Percentiles rank a stretch among this genome's conserved stretches.
phyloP scores from a whole-genome alignment of 1,140 invertebrate species.

The Tenebrio molitor region DNA sequence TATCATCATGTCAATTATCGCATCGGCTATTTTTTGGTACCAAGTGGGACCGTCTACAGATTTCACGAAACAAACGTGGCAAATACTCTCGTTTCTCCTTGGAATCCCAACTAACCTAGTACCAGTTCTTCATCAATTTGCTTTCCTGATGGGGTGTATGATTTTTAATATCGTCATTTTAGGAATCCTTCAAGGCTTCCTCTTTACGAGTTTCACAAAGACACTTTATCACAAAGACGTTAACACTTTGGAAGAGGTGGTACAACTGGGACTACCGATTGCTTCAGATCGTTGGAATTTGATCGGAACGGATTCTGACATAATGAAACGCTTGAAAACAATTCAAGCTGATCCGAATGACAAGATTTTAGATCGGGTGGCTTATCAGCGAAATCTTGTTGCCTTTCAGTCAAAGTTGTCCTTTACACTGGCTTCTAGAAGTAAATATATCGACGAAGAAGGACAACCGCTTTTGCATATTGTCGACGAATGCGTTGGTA shows the following conservation, averaged over 20 bases:
- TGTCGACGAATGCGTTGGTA: constrained; percentile 37
- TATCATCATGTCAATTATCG: not conserved
- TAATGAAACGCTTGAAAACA: constrained; percentile 22
- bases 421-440: too few species aligned
- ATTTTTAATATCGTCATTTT: constrained; percentile 11
- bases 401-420: too few species aligned
- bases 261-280: constrained; percentile 9
- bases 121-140: not conserved
- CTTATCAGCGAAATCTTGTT: too few species aligned
- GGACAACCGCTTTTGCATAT: constrained; percentile 47
- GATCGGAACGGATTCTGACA: not conserved
- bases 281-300: constrained; percentile 15
- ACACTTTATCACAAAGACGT: constrained; percentile 38
- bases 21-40: not conserved
- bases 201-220: constrained; percentile 12
- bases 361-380: too few species aligned
- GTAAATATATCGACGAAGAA: too few species aligned
- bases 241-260: constrained; percentile 44
- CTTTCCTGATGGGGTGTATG: not conserved
- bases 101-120: not conserved
- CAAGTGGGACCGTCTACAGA: not conserved
- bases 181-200: constrained; percentile 15
- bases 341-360: too few species aligned
- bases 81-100: not conserved
- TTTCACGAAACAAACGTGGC: not conserved